Conservation (phyloP, 1,140 invertebrate species). For the Drosophila erecta region DNA sequence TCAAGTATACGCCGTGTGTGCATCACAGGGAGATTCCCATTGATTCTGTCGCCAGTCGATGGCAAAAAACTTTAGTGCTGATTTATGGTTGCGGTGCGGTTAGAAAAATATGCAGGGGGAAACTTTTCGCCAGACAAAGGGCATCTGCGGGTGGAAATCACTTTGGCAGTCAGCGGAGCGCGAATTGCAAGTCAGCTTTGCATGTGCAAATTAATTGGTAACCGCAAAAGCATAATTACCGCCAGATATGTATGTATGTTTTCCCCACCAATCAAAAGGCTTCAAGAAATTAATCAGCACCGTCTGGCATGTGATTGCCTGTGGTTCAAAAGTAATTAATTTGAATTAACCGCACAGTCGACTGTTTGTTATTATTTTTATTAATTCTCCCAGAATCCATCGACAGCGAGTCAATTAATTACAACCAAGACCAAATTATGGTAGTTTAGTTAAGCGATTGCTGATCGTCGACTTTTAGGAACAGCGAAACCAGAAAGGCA, state of each 20-base stretch:
- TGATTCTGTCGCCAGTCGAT: slow-evolving; percentile 5
- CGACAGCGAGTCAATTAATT: not conserved
- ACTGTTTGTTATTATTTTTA: slow-evolving; percentile 43
- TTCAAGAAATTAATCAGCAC: slow-evolving; percentile 61
- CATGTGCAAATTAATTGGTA: slow-evolving; percentile 68
- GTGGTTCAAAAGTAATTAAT: slow-evolving; percentile 62
- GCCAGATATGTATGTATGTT: not conserved
- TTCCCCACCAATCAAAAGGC: slow-evolving; percentile 18
- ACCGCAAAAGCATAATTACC: slow-evolving; percentile 45
- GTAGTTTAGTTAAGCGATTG: slow-evolving; percentile 40
- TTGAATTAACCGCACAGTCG: slow-evolving; percentile 51
- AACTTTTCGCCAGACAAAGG: slow-evolving; percentile 18
- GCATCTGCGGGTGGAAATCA: slow-evolving; percentile 47
- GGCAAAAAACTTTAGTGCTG: slow-evolving; percentile 28
- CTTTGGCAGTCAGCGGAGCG: slow-evolving; percentile 56
- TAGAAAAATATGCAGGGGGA: slow-evolving; percentile 11
- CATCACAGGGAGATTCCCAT: slow-evolving; percentile 6
- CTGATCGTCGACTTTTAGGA: slow-evolving; percentile 54
- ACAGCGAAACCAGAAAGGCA: slow-evolving; percentile 61
- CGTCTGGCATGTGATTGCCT: slow-evolving; percentile 13
- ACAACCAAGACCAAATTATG: not conserved
- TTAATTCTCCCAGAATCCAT: slow-evolving; percentile 1
- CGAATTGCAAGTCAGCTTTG: slow-evolving; percentile 35
- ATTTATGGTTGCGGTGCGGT: slow-evolving; percentile 34
- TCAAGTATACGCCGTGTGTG: slow-evolving; percentile 43